Evolutionary conservation across 1,140 invertebrate species (phyloP).

Genomic region (Magallana angulata): DNA sequence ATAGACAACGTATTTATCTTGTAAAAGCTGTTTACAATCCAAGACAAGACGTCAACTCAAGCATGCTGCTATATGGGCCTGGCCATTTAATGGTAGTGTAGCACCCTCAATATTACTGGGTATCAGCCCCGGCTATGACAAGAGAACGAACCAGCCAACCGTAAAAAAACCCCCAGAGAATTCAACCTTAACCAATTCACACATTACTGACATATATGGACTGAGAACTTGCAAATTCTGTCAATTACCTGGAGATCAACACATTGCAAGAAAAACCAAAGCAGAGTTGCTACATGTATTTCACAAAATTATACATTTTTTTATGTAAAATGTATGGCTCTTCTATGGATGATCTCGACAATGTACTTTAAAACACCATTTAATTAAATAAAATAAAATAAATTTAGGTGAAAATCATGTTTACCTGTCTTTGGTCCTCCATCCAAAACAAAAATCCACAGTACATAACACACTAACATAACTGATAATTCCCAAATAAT

Average conservation of each 20-base stretch:
- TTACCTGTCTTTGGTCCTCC: neutral
- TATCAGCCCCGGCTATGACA: neutral
- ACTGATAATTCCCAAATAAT: neutral
- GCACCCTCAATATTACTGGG: neutral
- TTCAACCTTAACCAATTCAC: slow-evolving; percentile 25
- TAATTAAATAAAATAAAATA: neutral
- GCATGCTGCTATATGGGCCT: neutral
- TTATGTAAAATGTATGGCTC: no score
- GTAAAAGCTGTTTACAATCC: slow-evolving; percentile 33
- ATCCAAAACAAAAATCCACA: neutral
- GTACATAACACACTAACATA: neutral
- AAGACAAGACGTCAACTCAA: slow-evolving; percentile 16
- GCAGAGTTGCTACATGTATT: no score
- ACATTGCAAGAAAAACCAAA: neutral
- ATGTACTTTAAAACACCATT: no score
- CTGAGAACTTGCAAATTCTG: neutral
- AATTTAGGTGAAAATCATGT: neutral
- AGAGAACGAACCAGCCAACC: neutral
- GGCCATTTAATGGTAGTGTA: slow-evolving; percentile 5
- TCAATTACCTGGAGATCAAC: neutral
- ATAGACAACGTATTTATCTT: slow-evolving; percentile 26
- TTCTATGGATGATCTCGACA: no score
- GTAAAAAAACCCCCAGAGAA: neutral
- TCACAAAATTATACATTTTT: no score
- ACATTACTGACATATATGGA: slow-evolving; percentile 16